Evolutionary conservation across 2,113 vertebrate species (phyloP), one percentile per base, ranked within the genome.

Genomic region (Nymphicus hollandicus): DNA sequence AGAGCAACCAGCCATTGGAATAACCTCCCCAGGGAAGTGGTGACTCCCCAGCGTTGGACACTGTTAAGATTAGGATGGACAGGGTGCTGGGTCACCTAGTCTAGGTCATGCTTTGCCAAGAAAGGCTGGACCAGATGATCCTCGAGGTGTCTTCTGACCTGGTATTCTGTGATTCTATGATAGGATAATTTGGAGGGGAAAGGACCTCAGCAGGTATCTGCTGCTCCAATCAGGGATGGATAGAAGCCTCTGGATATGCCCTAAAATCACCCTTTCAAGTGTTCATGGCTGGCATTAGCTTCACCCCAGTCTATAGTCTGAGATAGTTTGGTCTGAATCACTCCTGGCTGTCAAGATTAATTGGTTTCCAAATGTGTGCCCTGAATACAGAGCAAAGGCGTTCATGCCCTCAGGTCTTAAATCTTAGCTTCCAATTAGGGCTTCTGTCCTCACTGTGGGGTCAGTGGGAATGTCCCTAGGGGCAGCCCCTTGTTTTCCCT

Each of bases 311-410:
- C 50, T 33, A 11, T 37, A 84, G 50, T 25, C 17, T 41, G 37
- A 69, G 41, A 70, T 27, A 19, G 11, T 70, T 64, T 70, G 64
- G 11, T 50, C 65, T 87, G 73, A 88, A 56, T 80, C 24, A 64
- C 17, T 16, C 1, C 11, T 60, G 68, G 13, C 35, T 72, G 47
- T 56, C 68, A 58, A 73, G 46, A 81, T 53, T 11, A 69, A n/a
- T 31, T 0, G 0, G 4, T 61, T 63, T 52, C 44, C 55, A 66
- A 83, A 53, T 3, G 5, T 24, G 10, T 39, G 31, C 24, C 78
- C 55, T 65, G 33, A 81, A 69, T 33, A 68, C 0, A 19, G 20
- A 35, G 52, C 44, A 46, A 58, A 52, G 35, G 19, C 22, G 16
- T 65, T 90, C 22, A 64, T 11, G 14, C 33, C 56, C 22, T 72